Base-by-base conservation (phyloP, 2,888 invertebrate species). In the Lasioglossum villosulum region DNA sequence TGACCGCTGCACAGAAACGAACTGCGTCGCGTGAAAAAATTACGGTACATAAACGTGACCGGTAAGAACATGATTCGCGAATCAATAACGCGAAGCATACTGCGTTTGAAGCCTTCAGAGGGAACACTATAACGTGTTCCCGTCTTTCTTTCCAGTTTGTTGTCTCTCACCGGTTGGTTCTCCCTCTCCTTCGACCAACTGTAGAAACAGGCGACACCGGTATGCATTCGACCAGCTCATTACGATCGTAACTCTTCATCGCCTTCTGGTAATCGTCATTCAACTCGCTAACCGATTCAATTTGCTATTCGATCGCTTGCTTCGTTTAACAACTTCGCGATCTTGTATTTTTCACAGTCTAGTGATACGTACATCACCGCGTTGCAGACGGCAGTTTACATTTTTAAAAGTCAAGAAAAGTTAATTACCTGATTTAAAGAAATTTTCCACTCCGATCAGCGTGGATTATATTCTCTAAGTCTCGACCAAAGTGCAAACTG, bases 61-160 rank as follows among this genome's bases (percentile, higher is more conserved):
- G 80, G n/a, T 27, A 2, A 27, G n/a, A 52, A 45, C 76, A 30
- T 16, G 39, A 34, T 80, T 39, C 39, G 73, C 83, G 81, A 71
- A 86, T 83, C 78, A 79, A 73, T 82, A 83, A 59, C 78, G 37
- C 79, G 59, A 66, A 23, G 16, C 68, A 77, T 80, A 86, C 88
- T 82, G 86, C 77, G 76, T 82, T 56, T 63, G 48, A 78, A 80
- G 81, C 48, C 45, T 74, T 66, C 78, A 27, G 66, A 63, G 80
- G 78, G 82, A 80, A 70, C 78, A n/a, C 72, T 83, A 74, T 80
- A 83, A 73, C 73, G 68, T 45, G 39, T 75, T 78, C 66, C 77
- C 42, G 80, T 77, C 77, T 84, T 74, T 79, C 82, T 75, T 76
- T 79, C 74, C 34, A 37, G 42, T 52, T 68, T 72, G 68, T 83